A percentile compares a stretch with the other conserved stretches of the same genome.
Conservation (phyloP, 2,888 invertebrate genomes). For the Microctonus hyperodae region DNA sequence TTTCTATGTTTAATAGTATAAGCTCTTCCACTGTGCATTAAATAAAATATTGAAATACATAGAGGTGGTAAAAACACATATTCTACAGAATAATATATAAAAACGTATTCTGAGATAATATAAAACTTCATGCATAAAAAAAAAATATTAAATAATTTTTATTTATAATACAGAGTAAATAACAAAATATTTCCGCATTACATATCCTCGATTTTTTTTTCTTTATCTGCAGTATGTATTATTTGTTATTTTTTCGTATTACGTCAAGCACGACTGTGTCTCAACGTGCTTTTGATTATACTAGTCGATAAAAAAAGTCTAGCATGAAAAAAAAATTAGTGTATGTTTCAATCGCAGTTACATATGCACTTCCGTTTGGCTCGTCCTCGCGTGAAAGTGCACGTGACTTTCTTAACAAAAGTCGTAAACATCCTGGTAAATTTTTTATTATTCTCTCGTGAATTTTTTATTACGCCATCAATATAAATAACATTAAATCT, state of each 20-base stretch:
- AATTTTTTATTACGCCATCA: not conserved
- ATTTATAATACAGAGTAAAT: not conserved
- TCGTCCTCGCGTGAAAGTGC: not conserved
- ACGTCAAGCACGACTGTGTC: not conserved
- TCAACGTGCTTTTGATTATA: not conserved
- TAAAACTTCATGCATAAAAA: not conserved
- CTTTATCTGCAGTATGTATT: not conserved
- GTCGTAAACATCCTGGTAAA: not conserved
- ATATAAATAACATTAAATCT: not conserved
- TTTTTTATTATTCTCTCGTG: not conserved
- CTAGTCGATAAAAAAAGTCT: not conserved
- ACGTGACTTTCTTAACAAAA: slow-evolving; percentile 1
- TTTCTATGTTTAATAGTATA: not conserved
- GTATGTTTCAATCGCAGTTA: not conserved
- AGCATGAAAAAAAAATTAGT: not conserved
- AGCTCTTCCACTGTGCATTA: not conserved
- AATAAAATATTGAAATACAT: not conserved
- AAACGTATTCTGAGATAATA: not conserved
- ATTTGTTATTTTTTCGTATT: not conserved
- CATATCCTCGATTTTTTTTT: not conserved
- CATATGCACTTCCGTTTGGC: not conserved
- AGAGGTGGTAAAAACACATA: not conserved
- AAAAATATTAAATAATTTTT: not conserved
- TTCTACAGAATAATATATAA: not conserved
- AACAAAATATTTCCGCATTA: not conserved